Evolutionary conservation across 1,140 invertebrate genomes (phyloP), one percentile per base, ranked within the genome.

Genomic region (Phocides pigmalion): DNA sequence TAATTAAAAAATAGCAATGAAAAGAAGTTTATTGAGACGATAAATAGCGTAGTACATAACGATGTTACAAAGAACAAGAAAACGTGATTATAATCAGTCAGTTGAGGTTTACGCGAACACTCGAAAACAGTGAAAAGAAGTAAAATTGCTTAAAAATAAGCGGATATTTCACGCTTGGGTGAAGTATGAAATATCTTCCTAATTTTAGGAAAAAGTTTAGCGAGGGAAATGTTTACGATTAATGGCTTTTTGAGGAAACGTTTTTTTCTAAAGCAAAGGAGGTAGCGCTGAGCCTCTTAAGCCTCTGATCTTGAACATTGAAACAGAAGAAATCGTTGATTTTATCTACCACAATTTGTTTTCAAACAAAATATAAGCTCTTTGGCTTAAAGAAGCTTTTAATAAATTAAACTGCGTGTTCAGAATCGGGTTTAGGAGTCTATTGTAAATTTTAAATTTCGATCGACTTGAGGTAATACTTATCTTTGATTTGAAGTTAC

Each of bases 151-250:
- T 49, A 49, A 54, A 54, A 54, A 54, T 54, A 54, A 54, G 37
- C 51, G 51, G 32, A 54, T 54, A 54, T 35, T 41, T 54, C 19
- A 41, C 35, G 11, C 51, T 56, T 9, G 46, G 15, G 17, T 39
- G 17, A 65, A 65, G 46, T 44, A 59, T 61, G 58, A 65, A 56
- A 56, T 56, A 56, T 58, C 44, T 61, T 66, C 46, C 50, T 50
- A 61, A 66, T 66, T 53, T 66, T 32, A 12, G 64, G 25, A 20
- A 12, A 66, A 66, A 66, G 16, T 66, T 66, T 42, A 25, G 14
- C 44, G 20, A 51, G 46, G 41, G 56, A 17, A 59, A 66, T 59
- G 39, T 58, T 66, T 56, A 42, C 35, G 51, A 66, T 66, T 66
- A 59, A 59, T 66, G 46, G 49, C 64, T 44, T 53, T 22, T 19